These are phyloP conservation scores for Forbesichthys papilliferus DNA, from an alignment of 2,113 vertebrate genomes.

Conservation along the genomic window DNA sequence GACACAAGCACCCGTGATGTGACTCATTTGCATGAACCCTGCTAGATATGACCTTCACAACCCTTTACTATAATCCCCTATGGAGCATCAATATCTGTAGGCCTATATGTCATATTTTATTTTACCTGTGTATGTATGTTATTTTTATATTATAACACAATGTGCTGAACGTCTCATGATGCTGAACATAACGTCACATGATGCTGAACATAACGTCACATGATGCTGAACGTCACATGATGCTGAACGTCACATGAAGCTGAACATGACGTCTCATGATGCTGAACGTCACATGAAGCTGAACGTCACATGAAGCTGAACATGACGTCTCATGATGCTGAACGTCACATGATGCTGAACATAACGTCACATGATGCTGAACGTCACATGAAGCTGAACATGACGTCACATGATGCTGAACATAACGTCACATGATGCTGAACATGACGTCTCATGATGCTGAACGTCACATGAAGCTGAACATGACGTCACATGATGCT, in stretches of 20 bases:
- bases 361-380: constrained; percentile 30
- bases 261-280: constrained; percentile 63
- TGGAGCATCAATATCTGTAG: too few relatives aligned
- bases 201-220: constrained; percentile 18
- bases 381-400: constrained; percentile 67
- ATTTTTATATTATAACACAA: too few relatives aligned
- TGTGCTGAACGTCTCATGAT: constrained; percentile 68
- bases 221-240: constrained; percentile 35
- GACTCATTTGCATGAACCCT: too few relatives aligned
- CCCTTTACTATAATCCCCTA: too few relatives aligned
- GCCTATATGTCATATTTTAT: too few relatives aligned
- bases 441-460: constrained; percentile 1
- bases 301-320: too few relatives aligned
- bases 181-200: constrained; percentile 8
- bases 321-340: constrained; percentile 73
- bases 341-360: not conserved
- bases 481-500: too few relatives aligned
- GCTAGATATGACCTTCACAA: too few relatives aligned
- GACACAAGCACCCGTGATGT: too few relatives aligned
- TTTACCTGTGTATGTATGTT: too few relatives aligned
- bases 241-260: constrained; percentile 21
- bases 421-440: too few relatives aligned
- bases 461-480: constrained; percentile 70
- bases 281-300: too few relatives aligned
- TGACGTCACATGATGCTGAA: constrained; percentile 64